A percentile compares a stretch with the other conserved stretches of the same genome.
Evolutionary conservation across 2,888 invertebrate genomes (phyloP).

Genomic region (Bimastos eiseni): DNA sequence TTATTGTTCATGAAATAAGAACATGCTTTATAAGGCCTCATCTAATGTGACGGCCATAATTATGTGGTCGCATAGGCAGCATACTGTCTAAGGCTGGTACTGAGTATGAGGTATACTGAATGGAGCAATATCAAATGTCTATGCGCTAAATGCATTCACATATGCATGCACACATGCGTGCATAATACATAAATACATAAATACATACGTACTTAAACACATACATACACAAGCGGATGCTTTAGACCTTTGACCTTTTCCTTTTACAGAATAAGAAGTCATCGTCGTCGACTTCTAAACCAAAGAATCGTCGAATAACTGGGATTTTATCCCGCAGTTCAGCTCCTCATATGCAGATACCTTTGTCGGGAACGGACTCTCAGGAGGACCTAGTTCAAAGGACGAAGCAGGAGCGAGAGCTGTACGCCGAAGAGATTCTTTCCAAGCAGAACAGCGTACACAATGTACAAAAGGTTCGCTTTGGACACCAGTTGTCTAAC

Average conservation of each 20-base stretch:
- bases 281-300: not conserved
- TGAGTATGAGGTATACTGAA: too few relatives aligned
- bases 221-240: not conserved
- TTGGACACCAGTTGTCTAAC: not conserved
- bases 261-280: conserved; percentile 15
- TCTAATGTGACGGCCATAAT: too few relatives aligned
- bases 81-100: too few relatives aligned
- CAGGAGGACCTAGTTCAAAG: not conserved
- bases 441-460: not conserved
- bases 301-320: not conserved
- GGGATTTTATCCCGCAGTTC: not conserved
- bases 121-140: too few relatives aligned
- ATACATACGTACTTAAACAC: not conserved
- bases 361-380: not conserved
- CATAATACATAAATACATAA: not conserved
- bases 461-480: not conserved
- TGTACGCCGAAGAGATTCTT: not conserved
- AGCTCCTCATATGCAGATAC: not conserved
- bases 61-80: too few relatives aligned
- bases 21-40: too few relatives aligned
- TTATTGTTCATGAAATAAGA: too few relatives aligned
- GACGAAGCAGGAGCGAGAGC: not conserved
- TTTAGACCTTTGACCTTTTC: not conserved
- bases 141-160: not conserved
- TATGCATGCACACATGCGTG: not conserved